Evolutionary conservation across 2,113 vertebrate species (phyloP), one percentile per base, ranked within the genome.

Genomic region (Takifugu bimaculatus): DNA sequence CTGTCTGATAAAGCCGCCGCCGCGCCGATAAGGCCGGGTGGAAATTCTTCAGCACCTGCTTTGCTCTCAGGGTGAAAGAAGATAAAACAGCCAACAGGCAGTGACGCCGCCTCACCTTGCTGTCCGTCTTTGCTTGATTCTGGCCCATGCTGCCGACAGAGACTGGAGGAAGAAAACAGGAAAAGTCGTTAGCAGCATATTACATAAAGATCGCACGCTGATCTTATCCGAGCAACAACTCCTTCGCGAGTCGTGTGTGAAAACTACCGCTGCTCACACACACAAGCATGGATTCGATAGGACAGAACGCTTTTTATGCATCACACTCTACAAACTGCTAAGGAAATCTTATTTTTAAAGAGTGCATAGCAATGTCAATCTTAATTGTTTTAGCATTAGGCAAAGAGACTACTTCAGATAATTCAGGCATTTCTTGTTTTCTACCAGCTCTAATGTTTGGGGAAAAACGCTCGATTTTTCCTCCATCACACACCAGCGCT

Each of bases 91-190:
- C 13, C 14, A 6, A 1, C 35, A n/a, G 11, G 4, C 6, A 9
- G 13, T 14, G 25, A 53, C 12, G 49, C 45, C 39, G 12, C 60
- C 75, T 75, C 88, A 89, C 89, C 89, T 79, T 82, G 69, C 44
- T 72, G 48, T 82, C 83, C 27, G 45, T 87, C 72, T 90, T 90
- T 71, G 42, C 87, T 67, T 89, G 81, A 81, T 87, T 80, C 74
- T 88, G 86, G 69, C 89, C 89, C 89, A 91, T 91, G 80, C 82
- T 90, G 77, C 49, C 73, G 66, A 86, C 75, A 77, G 78, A 86
- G 65, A 74, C 89, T 90, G 80, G 0, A 71, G 70, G 65, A 63
- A 51, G 61, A 51, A 72, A 60, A 54, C 49, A 77, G 47, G 75
- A 32, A 44, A 2, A 13, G 45, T 7, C 2, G 45, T 14, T 48